Evolutionary conservation across 2,113 vertebrate species (phyloP).

Genomic region (Rousettus leschenaultii): DNA sequence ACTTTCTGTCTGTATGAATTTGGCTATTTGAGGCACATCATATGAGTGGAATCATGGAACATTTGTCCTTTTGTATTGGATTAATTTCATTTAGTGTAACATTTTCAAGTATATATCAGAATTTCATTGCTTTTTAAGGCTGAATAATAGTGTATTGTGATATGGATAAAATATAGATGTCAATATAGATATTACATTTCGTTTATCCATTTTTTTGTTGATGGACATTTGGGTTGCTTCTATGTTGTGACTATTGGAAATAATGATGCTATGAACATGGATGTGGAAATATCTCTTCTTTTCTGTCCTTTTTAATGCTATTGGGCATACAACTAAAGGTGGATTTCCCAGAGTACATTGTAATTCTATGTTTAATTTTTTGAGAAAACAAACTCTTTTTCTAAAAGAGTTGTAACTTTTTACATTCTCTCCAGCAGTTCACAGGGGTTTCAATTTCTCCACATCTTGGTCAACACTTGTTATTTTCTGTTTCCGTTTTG

Average conservation of each 20-base stretch:
- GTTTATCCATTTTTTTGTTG: not conserved
- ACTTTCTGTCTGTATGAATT: not conserved
- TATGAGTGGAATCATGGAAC: not conserved
- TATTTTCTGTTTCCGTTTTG: not conserved
- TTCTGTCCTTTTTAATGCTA: not conserved
- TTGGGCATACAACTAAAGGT: not conserved
- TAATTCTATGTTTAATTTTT: not conserved
- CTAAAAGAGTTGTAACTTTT: not conserved
- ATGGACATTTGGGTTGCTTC: not conserved
- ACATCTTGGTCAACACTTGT: not conserved
- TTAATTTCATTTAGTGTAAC: not conserved
- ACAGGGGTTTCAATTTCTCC: not conserved
- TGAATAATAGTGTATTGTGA: not conserved
- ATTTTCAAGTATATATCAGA: not conserved
- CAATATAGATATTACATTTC: not conserved
- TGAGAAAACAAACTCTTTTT: not conserved
- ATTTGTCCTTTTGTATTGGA: not conserved
- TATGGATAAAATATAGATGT: too few species aligned
- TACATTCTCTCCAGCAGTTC: not conserved
- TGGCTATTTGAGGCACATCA: not conserved
- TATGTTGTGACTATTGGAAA: not conserved
- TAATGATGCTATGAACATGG: not conserved
- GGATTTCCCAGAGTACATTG: not conserved
- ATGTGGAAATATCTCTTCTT: not conserved
- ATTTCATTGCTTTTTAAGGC: not conserved